Base-by-base conservation (phyloP, 2,797 vertebrate species). In the Garrulus glandarius region DNA sequence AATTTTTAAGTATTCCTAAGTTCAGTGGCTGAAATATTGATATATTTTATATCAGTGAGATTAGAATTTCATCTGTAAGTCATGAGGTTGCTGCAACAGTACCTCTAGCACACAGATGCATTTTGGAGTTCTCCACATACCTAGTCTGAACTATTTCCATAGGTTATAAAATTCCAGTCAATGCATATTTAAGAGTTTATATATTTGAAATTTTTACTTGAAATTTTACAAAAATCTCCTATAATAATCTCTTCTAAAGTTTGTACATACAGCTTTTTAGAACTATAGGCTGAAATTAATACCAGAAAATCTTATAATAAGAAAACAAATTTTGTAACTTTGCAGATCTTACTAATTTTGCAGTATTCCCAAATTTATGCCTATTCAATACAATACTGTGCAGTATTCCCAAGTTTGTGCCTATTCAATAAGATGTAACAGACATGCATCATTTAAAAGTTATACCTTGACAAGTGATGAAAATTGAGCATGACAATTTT, bases 401-500 rank as follows among this genome's bases (percentile, higher is more conserved):
- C n/a, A n/a, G n/a, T n/a, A n/a, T n/a, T n/a, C n/a, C 36, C 36
- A 37, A 37, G 36, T 37, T 37, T 37, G 11, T 89, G 44, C 30
- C 27, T 93, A 39, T 67, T 90, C 47, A 53, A 69, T 56, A 78
- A 89, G 36, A 83, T 53, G 74, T 65, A 90, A 88, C 52, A 93
- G 47, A 15, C n/a, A 63, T 75, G 53, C n/a, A 93, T 80, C 84
- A 84, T 91, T 96, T 89, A 91, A 95, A 95, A 92, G 57, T 52
- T n/a, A 43, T 88, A 57, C 43, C 76, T 86, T 82, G 90, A 91
- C 56, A 95, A 92, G 57, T 67, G 78, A 92, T 82, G 55, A 50
- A 49, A 87, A 79, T 44, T 56, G 59, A 94, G 92, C 30, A 57
- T 57, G 87, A 79, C 72, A 92, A 67, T 65, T 97, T 97, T 76